Base-by-base conservation (phyloP, 2,888 invertebrate species). In the Epinotia ramella region DNA sequence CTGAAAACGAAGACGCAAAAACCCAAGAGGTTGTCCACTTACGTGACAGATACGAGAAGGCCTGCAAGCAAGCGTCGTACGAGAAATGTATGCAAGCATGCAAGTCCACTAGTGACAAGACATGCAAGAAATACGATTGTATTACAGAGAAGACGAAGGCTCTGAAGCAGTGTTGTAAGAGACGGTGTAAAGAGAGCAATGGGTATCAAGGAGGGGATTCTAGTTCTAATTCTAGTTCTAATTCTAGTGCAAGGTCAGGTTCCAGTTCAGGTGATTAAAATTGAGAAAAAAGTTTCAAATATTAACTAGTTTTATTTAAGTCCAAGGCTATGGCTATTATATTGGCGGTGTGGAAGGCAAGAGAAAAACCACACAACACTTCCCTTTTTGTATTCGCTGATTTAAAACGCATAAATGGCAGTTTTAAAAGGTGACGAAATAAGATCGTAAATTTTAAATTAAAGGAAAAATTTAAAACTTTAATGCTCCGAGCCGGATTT, bases 1-100 rank as follows among this genome's bases (percentile, higher is more conserved):
- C 20, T 0, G 56, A 7, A 12, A 67, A 56, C 1, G 16, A 18
- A 6, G 59, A 44, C n/a, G 6, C 24, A 11, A 16, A 60, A n/a
- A 6, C 24, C 3, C 16, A 46, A 20, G 16, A 59, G 11, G 44
- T 69, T 6, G 6, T 60, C n/a, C 12, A 9, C 2, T 40, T 60
- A 11, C 69, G 69, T 9, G 69, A 60, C 16, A 46, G 59, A 24
- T 59, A 59, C 11, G 69, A 69, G 24, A 24, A 69, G n/a, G 69
- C 69, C 2, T 69, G 69, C 4, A 59, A 24, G 1, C 46, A 60
- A n/a, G 24, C 24, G 11, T 60, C 24, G 0, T 24, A 46, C 24
- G 28, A 44, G 0, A 60, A 69, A 69, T 69, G 69, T n/a, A 11
- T 20, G 1, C 12, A n/a, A n/a, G 69, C 69, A 6, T 59, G 59